phyloP scores from a whole-genome alignment of 2,888 invertebrate genomes.

The Poecilobothrus nobilitatus region DNA sequence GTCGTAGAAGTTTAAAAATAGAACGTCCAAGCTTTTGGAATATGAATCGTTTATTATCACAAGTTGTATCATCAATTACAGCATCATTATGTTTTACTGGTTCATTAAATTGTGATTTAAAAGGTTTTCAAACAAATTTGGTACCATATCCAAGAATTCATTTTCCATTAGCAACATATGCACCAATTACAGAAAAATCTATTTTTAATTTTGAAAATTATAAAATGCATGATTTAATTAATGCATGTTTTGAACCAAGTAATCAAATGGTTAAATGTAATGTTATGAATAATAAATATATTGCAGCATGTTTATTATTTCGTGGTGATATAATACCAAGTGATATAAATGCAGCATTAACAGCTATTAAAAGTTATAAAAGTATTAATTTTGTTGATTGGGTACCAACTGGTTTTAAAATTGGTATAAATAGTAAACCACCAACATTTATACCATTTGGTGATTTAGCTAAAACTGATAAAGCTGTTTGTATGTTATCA shows the following conservation, averaged over 20 bases:
- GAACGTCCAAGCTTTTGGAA: slow-evolving; percentile 80
- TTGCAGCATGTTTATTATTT: slow-evolving; percentile 93
- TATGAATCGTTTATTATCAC: slow-evolving; percentile 75
- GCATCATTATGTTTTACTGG: slow-evolving; percentile 88
- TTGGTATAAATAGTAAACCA: slow-evolving; percentile 83
- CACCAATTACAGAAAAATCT: slow-evolving; percentile 88
- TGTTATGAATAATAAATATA: slow-evolving; percentile 81
- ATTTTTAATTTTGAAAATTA: slow-evolving; percentile 90
- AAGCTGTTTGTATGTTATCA: slow-evolving; percentile 94
- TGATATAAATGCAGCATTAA: slow-evolving; percentile 87
- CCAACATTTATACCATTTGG: slow-evolving; percentile 87
- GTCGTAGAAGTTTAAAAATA: slow-evolving; percentile 75
- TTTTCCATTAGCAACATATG: slow-evolving; percentile 86
- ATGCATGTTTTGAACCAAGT: slow-evolving; percentile 90
- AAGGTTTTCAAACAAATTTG: slow-evolving; percentile 88
- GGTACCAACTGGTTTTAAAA: slow-evolving; percentile 76
- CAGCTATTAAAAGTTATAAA: slow-evolving; percentile 94
- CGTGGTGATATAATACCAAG: slow-evolving; percentile 89
- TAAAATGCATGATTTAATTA: slow-evolving; percentile 85
- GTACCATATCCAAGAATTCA: slow-evolving; percentile 94
- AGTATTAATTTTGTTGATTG: slow-evolving; percentile 85
- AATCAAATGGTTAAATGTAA: slow-evolving; percentile 93
- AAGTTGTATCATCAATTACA: slow-evolving; percentile 87
- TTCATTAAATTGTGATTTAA: slow-evolving; percentile 85
- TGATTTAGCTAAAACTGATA: slow-evolving; percentile 83